Evolutionary conservation across 2,113 vertebrate genomes (phyloP).

Genomic region (Willisornis vidua): DNA sequence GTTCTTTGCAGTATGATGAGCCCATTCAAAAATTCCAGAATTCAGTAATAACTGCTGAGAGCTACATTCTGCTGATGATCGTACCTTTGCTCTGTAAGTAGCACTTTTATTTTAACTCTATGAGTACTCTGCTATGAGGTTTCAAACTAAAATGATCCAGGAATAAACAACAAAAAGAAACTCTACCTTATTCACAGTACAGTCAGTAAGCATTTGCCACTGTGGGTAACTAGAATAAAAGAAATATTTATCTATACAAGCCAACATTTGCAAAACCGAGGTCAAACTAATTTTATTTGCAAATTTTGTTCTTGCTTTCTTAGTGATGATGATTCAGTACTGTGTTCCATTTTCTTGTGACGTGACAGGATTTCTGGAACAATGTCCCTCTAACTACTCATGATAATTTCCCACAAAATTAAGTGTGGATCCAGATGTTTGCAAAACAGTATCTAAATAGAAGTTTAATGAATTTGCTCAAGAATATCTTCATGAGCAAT

Average conservation of each 20-base stretch:
- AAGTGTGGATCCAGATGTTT: constrained; percentile 20
- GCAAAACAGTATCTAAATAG: background rate
- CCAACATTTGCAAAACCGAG: background rate
- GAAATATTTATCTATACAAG: background rate
- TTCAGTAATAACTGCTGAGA: background rate
- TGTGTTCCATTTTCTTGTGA: background rate
- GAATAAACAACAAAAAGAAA: background rate
- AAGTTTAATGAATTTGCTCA: background rate
- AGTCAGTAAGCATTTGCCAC: background rate
- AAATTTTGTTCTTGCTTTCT: background rate
- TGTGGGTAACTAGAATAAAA: background rate
- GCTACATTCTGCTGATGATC: background rate
- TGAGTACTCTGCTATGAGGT: background rate
- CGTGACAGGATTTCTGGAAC: background rate
- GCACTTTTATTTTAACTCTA: background rate
- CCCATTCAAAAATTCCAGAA: background rate
- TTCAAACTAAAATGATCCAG: background rate
- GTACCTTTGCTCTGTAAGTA: background rate
- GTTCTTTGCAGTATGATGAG: background rate
- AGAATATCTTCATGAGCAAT: background rate
- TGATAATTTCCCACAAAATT: background rate
- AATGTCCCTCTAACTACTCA: background rate
- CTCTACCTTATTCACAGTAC: background rate
- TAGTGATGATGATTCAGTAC: background rate
- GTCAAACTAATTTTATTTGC: background rate